Percentiles rank a stretch among this genome's conserved stretches.
phyloP scores from a whole-genome alignment of 1,140 invertebrate species.

The Sarcophaga peregrina region DNA sequence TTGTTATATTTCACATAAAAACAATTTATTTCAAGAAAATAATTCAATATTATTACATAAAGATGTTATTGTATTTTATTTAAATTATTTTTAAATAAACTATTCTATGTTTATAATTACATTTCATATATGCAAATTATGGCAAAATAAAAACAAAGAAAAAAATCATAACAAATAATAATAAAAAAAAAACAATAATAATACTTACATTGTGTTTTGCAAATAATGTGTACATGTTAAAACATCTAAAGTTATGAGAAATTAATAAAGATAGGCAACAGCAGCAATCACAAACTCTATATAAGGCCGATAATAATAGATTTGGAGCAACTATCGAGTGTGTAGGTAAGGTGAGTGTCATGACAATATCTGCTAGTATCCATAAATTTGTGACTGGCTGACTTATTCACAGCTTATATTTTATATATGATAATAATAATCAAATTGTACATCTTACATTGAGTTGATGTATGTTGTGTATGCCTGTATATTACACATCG shows the following conservation, averaged over 20 bases:
- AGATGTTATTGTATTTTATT: not conserved
- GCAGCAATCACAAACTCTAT: constrained; percentile 16
- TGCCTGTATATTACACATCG: constrained; percentile 74
- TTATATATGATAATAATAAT: not conserved
- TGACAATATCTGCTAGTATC: not conserved
- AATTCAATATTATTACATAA: not conserved
- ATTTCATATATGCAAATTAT: constrained; percentile 3
- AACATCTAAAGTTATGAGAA: constrained; percentile 1
- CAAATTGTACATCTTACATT: not conserved
- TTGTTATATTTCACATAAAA: not conserved
- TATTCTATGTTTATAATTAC: constrained; percentile 6
- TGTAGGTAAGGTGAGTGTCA: not conserved
- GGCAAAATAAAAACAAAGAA: not conserved
- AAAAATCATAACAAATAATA: not conserved
- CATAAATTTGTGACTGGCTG: constrained; percentile 26
- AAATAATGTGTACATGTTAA: not conserved
- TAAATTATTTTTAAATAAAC: constrained; percentile 9
- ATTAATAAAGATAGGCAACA: not conserved
- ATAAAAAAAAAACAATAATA: not conserved
- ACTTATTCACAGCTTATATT: not conserved
- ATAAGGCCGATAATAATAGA: not conserved
- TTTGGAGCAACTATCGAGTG: not conserved
- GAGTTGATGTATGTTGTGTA: not conserved
- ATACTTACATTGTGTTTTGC: constrained; percentile 1
- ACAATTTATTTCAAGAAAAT: not conserved